These are phyloP conservation scores for Lordiphosa fenestrarum DNA, from an alignment of 2,888 invertebrate genomes.

Conservation along the genomic window DNA sequence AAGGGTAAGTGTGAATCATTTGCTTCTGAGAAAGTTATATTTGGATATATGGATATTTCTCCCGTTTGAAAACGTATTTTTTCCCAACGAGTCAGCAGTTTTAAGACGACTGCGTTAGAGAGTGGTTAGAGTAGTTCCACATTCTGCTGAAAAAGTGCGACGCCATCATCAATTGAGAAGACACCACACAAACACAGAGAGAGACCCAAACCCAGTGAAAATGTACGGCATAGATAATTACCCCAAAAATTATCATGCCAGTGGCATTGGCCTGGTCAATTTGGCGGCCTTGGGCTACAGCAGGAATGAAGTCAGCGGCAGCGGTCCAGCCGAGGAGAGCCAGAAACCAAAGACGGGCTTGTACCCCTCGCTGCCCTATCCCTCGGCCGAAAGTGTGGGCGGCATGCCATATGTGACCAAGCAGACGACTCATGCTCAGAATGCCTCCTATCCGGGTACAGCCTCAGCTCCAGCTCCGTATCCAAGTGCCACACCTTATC, in stretches of 20 bases:
- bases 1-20: conserved; percentile 56
- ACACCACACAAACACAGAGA: no score
- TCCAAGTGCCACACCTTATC: conserved; percentile 48
- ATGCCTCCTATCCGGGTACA: conserved; percentile 41
- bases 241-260: conserved; percentile 79
- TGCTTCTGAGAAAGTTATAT: conserved; percentile 55
- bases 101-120: conserved; percentile 28
- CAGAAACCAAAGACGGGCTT: conserved; percentile 61
- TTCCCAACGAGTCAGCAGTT: conserved; percentile 60
- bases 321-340: conserved; percentile 9
- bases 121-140: conserved; percentile 6
- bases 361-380: conserved; percentile 76
- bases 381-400: conserved; percentile 61
- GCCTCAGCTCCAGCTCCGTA: conserved; percentile 37
- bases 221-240: conserved; percentile 73
- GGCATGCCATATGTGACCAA: conserved; percentile 67
- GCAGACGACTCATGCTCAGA: conserved; percentile 50
- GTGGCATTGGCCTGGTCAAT: conserved; percentile 78
- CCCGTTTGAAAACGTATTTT: conserved; percentile 56
- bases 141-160: conserved; percentile 22
- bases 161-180: conserved; percentile 25
- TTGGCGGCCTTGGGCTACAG: conserved; percentile 77
- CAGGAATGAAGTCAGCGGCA: conserved; percentile 59
- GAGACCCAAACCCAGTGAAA: conserved; percentile 25
- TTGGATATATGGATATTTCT: conserved; percentile 54